Conservation (phyloP, 2,888 invertebrate genomes). For the Tetheella fluctuosa region DNA sequence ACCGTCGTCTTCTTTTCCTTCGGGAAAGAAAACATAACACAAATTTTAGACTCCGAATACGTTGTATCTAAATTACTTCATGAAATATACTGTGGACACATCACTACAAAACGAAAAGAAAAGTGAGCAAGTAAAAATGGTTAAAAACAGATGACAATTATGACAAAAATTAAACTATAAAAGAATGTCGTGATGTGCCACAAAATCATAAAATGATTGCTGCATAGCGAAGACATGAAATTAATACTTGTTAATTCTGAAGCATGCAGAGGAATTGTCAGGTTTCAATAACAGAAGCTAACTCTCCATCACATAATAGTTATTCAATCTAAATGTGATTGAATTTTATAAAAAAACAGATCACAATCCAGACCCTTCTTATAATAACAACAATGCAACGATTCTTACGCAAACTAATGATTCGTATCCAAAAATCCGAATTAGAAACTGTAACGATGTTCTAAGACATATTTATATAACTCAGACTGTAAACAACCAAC, state of each 20-base stretch:
- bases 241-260: background rate
- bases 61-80: background rate
- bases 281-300: background rate
- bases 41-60: slow-evolving; percentile 50
- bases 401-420: background rate
- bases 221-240: background rate
- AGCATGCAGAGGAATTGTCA: background rate
- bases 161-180: background rate
- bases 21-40: slow-evolving; percentile 70
- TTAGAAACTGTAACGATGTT: background rate
- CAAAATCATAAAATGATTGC: slow-evolving; percentile 8
- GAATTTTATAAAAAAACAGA: no score
- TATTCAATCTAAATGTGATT: background rate
- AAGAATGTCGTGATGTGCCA: slow-evolving; percentile 1
- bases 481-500: no score
- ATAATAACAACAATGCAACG: background rate
- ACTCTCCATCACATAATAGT: slow-evolving; percentile 5
- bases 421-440: no score
- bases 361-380: no score
- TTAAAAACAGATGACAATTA: background rate
- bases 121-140: background rate
- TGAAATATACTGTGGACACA: slow-evolving; percentile 41
- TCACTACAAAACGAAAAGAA: slow-evolving; percentile 23
- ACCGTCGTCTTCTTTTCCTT: slow-evolving; percentile 59
- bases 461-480: no score